phyloP scores from a whole-genome alignment of 2,888 invertebrate genomes.

The Phengaris alcon region DNA sequence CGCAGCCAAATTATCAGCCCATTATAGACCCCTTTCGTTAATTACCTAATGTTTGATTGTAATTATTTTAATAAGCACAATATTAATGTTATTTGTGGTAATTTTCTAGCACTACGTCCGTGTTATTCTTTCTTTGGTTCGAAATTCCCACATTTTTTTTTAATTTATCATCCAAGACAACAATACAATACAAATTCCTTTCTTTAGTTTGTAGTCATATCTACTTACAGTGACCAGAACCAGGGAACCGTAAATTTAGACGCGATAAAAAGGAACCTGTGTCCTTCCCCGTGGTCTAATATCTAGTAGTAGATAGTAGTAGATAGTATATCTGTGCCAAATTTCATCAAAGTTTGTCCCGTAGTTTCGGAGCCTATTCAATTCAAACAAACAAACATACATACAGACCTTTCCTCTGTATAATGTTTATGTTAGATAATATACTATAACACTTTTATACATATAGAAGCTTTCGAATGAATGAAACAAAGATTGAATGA shows the following conservation, averaged over 20 bases:
- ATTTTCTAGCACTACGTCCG: conserved; percentile 50
- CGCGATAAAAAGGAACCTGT: too few relatives aligned
- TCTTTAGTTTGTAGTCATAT: too few relatives aligned
- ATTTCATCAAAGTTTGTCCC: too few relatives aligned
- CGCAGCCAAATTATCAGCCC: conserved; percentile 66
- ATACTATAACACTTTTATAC: too few relatives aligned
- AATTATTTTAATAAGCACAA: conserved; percentile 67
- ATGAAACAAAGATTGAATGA: not conserved
- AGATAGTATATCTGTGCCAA: conserved; percentile 30
- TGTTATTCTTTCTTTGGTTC: conserved; percentile 43
- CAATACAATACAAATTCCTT: not conserved
- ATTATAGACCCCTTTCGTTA: conserved; percentile 78
- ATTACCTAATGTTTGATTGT: conserved; percentile 71
- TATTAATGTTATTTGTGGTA: conserved; percentile 65
- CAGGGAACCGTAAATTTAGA: too few relatives aligned
- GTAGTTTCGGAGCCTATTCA: too few relatives aligned
- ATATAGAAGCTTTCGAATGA: not conserved
- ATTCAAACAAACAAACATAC: too few relatives aligned
- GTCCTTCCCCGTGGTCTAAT: too few relatives aligned
- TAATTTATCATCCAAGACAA: not conserved
- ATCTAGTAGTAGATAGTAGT: too few relatives aligned
- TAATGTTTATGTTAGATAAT: too few relatives aligned
- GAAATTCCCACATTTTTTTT: not conserved
- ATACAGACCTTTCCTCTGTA: too few relatives aligned
- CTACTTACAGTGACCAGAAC: too few relatives aligned